These are phyloP conservation scores for Calyptomena viridis DNA, from an alignment of 2,113 vertebrate genomes.

Conservation along the genomic window DNA sequence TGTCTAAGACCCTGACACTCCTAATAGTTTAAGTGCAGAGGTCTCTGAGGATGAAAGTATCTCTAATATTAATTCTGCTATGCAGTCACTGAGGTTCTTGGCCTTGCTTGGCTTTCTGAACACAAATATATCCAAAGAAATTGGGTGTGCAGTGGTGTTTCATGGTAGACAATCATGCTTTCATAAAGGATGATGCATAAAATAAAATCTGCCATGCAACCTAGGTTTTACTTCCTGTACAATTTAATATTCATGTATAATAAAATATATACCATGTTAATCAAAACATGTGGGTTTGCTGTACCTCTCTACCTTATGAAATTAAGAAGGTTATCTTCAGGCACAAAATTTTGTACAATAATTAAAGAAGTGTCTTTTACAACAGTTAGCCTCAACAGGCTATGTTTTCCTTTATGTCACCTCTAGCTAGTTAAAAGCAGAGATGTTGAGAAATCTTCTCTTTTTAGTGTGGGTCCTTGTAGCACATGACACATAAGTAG, in stretches of 20 bases:
- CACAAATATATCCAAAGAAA: background rate
- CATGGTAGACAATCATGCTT: background rate
- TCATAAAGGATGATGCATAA: background rate
- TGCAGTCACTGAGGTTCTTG: background rate
- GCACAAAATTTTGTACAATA: background rate
- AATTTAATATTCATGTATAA: background rate
- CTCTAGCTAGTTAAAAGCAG: background rate
- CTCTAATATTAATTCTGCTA: background rate
- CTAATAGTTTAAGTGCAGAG: background rate
- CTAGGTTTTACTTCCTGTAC: background rate
- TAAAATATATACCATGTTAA: background rate
- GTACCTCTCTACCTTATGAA: background rate
- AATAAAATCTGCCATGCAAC: background rate
- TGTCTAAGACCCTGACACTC: background rate
- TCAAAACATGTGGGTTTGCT: background rate
- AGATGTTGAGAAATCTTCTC: background rate
- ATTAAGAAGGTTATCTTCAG: background rate
- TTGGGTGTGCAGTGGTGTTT: background rate
- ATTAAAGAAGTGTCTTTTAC: background rate
- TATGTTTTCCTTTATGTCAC: background rate
- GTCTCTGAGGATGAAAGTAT: background rate
- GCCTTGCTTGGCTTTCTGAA: background rate
- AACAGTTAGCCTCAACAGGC: background rate
- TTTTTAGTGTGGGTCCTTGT: background rate
- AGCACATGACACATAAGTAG: background rate